These are phyloP conservation scores for Baryphthengus martii DNA, from an alignment of 2,113 vertebrate species.

Conservation along the genomic window DNA sequence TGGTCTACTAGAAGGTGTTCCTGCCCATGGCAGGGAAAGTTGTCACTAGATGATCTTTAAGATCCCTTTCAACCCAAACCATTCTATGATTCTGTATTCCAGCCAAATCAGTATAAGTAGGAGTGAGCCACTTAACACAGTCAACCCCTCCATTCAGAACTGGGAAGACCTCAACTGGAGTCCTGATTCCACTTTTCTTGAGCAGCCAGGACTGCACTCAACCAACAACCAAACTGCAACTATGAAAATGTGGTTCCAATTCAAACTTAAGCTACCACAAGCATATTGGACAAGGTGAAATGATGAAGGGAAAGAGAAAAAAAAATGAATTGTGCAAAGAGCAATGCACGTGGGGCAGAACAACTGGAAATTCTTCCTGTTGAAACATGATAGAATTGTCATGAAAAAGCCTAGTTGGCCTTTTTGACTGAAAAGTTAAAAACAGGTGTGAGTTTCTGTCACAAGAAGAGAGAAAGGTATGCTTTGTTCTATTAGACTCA, in stretches of 20 bases:
- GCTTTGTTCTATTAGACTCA: background rate
- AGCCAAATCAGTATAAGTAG: background rate
- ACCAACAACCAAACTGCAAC: background rate
- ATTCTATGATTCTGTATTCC: background rate
- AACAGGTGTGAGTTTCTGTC: background rate
- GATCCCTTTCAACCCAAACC: too few relatives aligned
- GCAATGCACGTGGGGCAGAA: background rate
- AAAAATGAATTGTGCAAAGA: background rate
- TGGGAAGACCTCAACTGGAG: background rate
- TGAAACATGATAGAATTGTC: background rate
- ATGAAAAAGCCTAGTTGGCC: rapidly evolving
- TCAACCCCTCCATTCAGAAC: background rate
- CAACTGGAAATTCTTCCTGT: background rate
- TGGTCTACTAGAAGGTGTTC: too few relatives aligned
- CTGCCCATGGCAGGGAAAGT: too few relatives aligned
- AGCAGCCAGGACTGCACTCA: background rate
- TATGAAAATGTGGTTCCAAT: background rate
- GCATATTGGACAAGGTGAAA: background rate
- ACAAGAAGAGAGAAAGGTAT: background rate
- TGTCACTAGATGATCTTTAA: too few relatives aligned
- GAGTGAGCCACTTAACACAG: background rate
- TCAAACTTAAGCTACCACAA: background rate
- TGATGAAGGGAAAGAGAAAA: background rate
- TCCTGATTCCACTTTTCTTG: background rate
- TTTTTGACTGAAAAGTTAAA: background rate